Conservation (phyloP, 2,797 vertebrate genomes). For the Chelidonichthys spinosus region DNA sequence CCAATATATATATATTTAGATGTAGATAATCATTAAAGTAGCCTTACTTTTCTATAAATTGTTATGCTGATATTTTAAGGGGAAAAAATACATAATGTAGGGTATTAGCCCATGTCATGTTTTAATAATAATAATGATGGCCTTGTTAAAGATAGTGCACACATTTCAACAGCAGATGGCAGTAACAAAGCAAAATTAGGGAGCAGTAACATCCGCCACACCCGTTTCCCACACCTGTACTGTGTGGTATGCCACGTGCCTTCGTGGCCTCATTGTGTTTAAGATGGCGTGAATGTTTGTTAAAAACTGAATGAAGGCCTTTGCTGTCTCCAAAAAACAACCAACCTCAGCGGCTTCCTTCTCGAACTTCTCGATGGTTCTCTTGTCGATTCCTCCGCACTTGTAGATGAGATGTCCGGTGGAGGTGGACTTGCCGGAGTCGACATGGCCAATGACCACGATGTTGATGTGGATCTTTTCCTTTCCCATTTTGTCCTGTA, state of each 20-base stretch:
- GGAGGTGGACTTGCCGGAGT: slow-evolving; percentile 88
- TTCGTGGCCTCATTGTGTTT: not conserved
- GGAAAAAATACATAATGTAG: not conserved
- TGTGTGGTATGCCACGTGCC: not conserved
- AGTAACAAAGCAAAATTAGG: not conserved
- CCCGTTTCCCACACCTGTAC: not conserved
- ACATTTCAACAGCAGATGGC: slow-evolving; percentile 15
- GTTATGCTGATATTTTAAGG: not conserved
- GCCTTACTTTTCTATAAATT: not conserved
- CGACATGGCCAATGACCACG: slow-evolving; percentile 89
- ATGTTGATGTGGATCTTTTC: slow-evolving; percentile 88
- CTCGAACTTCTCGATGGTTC: slow-evolving; percentile 89
- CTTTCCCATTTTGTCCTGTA: slow-evolving; percentile 78
- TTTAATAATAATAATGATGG: too few relatives aligned
- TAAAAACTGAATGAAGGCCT: slow-evolving; percentile 48
- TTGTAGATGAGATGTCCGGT: slow-evolving; percentile 89
- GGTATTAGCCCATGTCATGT: not conserved
- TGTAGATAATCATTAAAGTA: not conserved
- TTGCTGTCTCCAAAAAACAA: not conserved
- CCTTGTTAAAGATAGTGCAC: not conserved
- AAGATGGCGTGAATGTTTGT: not conserved
- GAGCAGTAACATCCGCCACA: not conserved
- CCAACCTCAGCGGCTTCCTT: slow-evolving; percentile 87
- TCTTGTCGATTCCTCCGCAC: slow-evolving; percentile 88
- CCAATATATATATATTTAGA: too few relatives aligned